Base-by-base conservation (phyloP, 1,140 invertebrate species). In the Globodera rostochiensis region DNA sequence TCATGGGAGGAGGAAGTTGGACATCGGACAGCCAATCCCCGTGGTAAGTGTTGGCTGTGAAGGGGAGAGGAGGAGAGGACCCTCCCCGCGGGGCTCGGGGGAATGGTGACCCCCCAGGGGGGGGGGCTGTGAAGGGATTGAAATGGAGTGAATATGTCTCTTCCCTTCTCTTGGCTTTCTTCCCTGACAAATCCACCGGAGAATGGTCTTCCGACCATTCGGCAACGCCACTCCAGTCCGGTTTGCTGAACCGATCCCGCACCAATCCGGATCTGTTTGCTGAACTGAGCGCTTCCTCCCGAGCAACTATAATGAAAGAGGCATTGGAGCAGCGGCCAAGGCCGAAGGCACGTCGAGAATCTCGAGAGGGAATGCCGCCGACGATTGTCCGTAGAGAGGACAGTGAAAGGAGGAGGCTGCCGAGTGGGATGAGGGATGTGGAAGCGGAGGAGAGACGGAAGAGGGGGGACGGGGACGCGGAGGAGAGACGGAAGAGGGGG, bases 11-110 rank as follows among this genome's bases (percentile, higher is more conserved):
- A 25, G 25, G n/a, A 71, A 71, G 25, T 47, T 80, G 79, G 70
- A 50, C 60, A 57, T 60, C 49, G 75, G 80, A 81, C 60, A 77
- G 76, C 60, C 77, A 13, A 80, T 81, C 64, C 67, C 81, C 69
- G 66, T 82, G 53, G 81, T 81, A 53, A 47, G 80, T 45, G 13
- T 25, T 25, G 21, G 47, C 46, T 69, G 47, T 7, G 36, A 36
- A 1, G 36, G 36, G 36, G 36, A 36, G 36, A 36, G 36, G 36
- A 36, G 36, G 36, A 36, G 36, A 36, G 36, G 36, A 36, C 36
- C 36, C 2, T 25, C 36, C 36, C 36, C 36, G 36, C 36, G 36
- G 36, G 36, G 36, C 3, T 36, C 36, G 36, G 36, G 36, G 36
- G 2, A 36, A 36, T 36, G 36, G 36, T 36, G 36, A 36, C 36